phyloP scores from a whole-genome alignment of 2,888 invertebrate genomes.

The Heteromyza rotundicornis region DNA sequence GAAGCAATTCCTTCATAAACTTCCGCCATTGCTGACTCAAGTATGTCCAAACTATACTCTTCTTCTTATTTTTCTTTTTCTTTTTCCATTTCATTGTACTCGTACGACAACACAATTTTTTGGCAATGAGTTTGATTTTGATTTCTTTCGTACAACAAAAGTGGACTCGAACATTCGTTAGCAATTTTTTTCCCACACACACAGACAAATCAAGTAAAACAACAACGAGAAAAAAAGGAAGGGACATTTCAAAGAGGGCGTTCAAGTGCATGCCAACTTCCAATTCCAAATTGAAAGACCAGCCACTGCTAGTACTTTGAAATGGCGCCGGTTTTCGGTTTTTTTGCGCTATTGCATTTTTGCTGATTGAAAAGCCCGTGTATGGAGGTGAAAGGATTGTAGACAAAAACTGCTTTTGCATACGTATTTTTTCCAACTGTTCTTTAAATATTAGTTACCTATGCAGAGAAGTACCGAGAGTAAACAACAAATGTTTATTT shows the following conservation, averaged over 20 bases:
- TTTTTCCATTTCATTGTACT: too few relatives aligned
- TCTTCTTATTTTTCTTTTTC: not conserved
- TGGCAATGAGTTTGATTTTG: conserved; percentile 12
- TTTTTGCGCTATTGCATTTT: too few relatives aligned
- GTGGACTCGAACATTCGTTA: conserved; percentile 14
- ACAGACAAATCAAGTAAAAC: not conserved
- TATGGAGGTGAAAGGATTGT: too few relatives aligned
- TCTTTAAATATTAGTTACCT: too few relatives aligned
- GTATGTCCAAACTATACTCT: not conserved
- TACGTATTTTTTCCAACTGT: too few relatives aligned
- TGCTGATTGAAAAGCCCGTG: too few relatives aligned
- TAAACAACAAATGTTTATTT: too few relatives aligned
- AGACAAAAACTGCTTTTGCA: too few relatives aligned
- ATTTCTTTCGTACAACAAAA: conserved; percentile 9
- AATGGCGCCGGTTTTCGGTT: not conserved
- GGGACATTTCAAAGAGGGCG: not conserved
- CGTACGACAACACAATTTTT: not conserved
- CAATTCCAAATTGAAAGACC: not conserved
- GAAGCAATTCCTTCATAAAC: not conserved
- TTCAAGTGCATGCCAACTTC: not conserved
- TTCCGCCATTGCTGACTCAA: not conserved
- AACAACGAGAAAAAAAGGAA: not conserved
- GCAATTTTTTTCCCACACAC: conserved; percentile 8
- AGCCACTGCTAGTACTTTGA: not conserved
- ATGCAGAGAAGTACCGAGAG: too few relatives aligned